Conservation (phyloP, 2,113 vertebrate species). For the Aphelocoma coerulescens region DNA sequence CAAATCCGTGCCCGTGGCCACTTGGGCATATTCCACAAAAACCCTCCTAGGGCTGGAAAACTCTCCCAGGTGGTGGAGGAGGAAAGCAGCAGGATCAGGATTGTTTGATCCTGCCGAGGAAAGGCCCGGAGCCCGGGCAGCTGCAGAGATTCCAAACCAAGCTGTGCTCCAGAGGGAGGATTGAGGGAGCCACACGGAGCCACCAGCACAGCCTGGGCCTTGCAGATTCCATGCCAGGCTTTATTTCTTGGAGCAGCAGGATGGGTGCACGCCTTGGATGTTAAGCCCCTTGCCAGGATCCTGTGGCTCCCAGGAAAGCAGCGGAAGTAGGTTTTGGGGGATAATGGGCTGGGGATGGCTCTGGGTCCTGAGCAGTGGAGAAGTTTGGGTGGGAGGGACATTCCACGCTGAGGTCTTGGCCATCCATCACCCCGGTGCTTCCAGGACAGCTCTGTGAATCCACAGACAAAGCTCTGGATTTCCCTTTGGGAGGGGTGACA, state of each 20-base stretch:
- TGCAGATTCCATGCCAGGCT: background rate
- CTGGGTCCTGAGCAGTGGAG: background rate
- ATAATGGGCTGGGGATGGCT: background rate
- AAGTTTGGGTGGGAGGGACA: background rate
- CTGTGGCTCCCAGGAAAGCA: background rate
- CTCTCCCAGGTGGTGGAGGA: background rate
- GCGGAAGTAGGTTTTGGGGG: background rate
- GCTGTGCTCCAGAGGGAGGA: background rate
- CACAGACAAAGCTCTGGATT: background rate
- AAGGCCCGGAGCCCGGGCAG: background rate
- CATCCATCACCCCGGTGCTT: background rate
- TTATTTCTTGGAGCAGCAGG: background rate
- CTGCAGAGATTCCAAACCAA: background rate
- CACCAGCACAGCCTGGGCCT: background rate
- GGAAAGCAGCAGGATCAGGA: background rate
- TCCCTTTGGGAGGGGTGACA: background rate
- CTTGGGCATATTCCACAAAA: background rate
- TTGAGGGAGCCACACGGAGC: fast-evolving
- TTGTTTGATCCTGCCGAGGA: background rate
- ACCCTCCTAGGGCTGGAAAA: background rate
- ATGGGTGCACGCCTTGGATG: background rate
- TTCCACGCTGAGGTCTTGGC: background rate
- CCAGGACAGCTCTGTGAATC: background rate
- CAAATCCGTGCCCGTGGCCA: background rate
- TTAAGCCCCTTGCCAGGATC: background rate